Percentiles rank a stretch among this genome's conserved stretches.
These are phyloP conservation scores for Tapirus indicus DNA, from an alignment of 2,797 vertebrate species.

Conservation along the genomic window DNA sequence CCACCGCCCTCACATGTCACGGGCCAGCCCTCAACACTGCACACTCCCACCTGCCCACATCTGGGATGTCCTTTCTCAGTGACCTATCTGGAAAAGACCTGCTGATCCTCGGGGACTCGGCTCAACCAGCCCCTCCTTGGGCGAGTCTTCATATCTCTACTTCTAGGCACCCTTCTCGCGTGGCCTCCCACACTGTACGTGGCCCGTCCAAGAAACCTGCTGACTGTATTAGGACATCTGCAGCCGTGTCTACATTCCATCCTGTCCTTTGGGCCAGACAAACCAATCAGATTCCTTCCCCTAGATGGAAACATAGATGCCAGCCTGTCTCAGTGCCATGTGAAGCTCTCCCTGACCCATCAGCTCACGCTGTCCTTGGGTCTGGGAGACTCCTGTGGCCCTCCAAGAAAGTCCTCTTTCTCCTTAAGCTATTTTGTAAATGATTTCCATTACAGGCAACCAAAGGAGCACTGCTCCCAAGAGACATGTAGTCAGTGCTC, in stretches of 20 bases:
- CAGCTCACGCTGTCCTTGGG: not conserved
- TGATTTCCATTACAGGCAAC: not conserved
- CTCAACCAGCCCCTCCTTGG: not conserved
- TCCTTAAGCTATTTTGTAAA: not conserved
- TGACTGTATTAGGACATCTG: too few relatives aligned
- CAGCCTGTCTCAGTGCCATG: not conserved
- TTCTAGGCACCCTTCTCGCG: rapidly evolving
- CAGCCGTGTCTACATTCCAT: not conserved
- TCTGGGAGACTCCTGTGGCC: not conserved
- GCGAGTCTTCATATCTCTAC: rapidly evolving
- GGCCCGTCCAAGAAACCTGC: not conserved
- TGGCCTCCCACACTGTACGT: rapidly evolving
- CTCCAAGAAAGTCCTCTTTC: not conserved
- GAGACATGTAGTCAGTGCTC: too few relatives aligned
- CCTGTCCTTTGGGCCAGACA: not conserved
- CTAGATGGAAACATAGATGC: not conserved
- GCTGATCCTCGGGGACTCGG: not conserved
- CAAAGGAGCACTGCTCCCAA: not conserved
- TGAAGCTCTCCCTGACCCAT: not conserved
- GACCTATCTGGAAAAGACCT: not conserved
- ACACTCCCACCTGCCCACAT: not conserved
- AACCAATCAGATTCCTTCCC: not conserved
- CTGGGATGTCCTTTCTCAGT: not conserved
- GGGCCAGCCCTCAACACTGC: not conserved
- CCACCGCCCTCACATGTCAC: not conserved